Evolutionary conservation across 1,140 invertebrate species (phyloP).

Genomic region (Calliphora vicina): DNA sequence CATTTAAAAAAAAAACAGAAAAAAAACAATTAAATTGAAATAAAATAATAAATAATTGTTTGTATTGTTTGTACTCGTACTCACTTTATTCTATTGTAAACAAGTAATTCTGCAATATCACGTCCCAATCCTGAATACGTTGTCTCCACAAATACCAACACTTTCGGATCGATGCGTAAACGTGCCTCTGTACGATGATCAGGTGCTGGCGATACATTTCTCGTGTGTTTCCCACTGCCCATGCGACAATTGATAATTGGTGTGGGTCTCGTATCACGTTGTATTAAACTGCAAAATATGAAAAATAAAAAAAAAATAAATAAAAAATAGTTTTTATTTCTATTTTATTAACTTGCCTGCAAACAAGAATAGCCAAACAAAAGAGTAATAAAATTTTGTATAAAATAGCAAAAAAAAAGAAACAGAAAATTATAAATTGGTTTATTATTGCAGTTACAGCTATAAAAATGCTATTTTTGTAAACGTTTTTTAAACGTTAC

Average conservation of each 20-base stretch:
- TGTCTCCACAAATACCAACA: slow-evolving; percentile 94
- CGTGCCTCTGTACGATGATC: slow-evolving; percentile 85
- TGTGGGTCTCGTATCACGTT: slow-evolving; percentile 77
- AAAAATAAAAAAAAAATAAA: slow-evolving; percentile 41
- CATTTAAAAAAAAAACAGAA: no score
- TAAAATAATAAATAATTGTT: no score
- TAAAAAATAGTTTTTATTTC: background rate
- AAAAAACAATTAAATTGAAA: no score
- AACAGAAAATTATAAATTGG: background rate
- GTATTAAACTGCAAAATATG: slow-evolving; percentile 71
- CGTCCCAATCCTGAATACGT: slow-evolving; percentile 89
- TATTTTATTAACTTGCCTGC: background rate
- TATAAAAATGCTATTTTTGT: background rate
- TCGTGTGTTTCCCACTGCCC: slow-evolving; percentile 69
- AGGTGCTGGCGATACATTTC: slow-evolving; percentile 68
- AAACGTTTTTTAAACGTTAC: no score
- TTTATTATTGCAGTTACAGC: no score
- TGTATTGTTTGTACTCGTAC: slow-evolving; percentile 53
- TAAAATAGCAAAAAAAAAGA: background rate
- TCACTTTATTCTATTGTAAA: slow-evolving; percentile 93
- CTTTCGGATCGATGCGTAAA: slow-evolving; percentile 87
- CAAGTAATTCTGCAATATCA: slow-evolving; percentile 90
- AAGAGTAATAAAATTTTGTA: background rate
- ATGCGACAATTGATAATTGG: slow-evolving; percentile 82
- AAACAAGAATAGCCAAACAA: background rate